Conservation (phyloP, 1,140 invertebrate genomes). For the Orchestia grillus region DNA sequence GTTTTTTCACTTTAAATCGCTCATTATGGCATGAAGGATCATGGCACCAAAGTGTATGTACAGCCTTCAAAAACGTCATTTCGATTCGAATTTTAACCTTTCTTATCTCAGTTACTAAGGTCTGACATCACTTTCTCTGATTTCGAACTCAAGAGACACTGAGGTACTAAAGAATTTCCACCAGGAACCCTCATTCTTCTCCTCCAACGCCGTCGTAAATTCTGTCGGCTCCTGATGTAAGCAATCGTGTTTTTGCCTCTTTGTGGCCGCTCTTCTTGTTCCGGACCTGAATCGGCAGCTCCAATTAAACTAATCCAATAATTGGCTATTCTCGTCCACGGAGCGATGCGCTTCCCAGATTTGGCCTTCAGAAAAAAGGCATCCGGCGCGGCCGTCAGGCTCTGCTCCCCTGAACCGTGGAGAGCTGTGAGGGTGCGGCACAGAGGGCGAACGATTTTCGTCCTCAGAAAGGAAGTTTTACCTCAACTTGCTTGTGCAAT, state of each 20-base stretch:
- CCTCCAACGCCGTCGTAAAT: neutral
- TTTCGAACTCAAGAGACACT: neutral
- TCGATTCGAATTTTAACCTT: no score
- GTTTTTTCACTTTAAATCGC: no score
- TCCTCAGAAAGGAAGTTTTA: no score
- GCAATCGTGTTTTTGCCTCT: neutral
- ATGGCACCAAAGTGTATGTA: neutral
- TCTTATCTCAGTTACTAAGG: neutral
- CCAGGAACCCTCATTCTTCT: neutral
- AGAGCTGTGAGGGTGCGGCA: no score
- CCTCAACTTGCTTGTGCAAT: no score
- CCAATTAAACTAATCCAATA: slow-evolving; percentile 26
- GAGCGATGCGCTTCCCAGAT: neutral
- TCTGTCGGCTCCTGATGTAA: neutral
- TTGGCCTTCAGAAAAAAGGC: neutral
- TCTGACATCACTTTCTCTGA: no score
- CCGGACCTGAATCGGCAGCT: neutral
- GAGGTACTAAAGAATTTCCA: neutral
- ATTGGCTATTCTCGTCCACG: neutral
- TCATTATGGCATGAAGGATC: no score
- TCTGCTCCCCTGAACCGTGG: no score
- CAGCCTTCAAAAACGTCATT: neutral
- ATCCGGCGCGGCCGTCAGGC: neutral
- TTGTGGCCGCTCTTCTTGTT: neutral
- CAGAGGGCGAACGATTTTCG: no score